Evolutionary conservation across 2,113 vertebrate genomes (phyloP).

Genomic region (Triplophysa siluroides): DNA sequence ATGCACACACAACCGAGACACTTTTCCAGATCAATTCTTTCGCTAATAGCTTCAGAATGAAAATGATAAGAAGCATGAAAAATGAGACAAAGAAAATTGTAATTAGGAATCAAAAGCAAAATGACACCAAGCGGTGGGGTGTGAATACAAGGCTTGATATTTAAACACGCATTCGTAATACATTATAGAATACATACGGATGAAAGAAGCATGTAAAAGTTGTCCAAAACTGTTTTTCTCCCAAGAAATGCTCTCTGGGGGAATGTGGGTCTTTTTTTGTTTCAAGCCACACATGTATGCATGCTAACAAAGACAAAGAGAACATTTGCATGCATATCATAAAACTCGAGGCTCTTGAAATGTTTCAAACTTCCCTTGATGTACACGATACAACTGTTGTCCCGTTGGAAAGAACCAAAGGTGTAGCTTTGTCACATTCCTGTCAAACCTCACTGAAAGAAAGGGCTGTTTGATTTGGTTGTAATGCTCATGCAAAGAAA

Average conservation of each 20-base stretch:
- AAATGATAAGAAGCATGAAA: neutral
- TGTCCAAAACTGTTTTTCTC: conserved; percentile 6
- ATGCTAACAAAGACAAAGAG: conserved; percentile 16
- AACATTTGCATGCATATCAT: conserved; percentile 27
- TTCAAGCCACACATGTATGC: conserved; percentile 39
- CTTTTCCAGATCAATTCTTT: neutral
- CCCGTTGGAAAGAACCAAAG: conserved; percentile 33
- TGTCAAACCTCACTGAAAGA: conserved; percentile 25
- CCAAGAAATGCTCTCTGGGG: neutral
- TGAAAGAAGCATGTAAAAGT: neutral
- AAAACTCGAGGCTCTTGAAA: conserved; percentile 38
- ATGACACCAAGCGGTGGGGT: neutral
- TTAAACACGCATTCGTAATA: neutral
- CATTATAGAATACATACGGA: neutral
- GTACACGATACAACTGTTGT: conserved; percentile 33
- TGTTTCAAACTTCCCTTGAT: conserved; percentile 43
- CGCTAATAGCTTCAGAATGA: neutral
- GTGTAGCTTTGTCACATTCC: conserved; percentile 45
- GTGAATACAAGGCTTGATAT: conserved; percentile 2
- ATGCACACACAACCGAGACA: conserved; percentile 19
- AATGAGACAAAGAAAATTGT: neutral
- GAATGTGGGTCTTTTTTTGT: neutral
- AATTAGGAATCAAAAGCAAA: neutral
- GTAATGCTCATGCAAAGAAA: conserved; percentile 51
- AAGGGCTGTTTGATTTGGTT: conserved; percentile 47